phyloP scores from a whole-genome alignment of 2,888 invertebrate species.

The Heteromurus nitidus region DNA sequence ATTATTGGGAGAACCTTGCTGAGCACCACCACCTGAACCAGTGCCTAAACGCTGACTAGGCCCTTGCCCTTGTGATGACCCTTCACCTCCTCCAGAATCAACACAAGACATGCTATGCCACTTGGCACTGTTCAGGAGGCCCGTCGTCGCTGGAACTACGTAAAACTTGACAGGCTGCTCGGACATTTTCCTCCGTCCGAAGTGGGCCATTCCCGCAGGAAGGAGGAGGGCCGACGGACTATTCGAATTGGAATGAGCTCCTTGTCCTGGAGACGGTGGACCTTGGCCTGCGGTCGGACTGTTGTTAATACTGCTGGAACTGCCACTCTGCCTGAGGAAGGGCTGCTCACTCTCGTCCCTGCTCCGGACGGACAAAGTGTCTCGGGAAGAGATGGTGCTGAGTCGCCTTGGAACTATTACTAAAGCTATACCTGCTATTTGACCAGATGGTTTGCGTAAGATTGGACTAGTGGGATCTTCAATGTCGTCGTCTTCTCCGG shows the following conservation, averaged over 20 bases:
- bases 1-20: constrained; percentile 3
- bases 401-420: constrained; percentile 72
- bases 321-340: constrained; percentile 32
- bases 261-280: constrained; percentile 17
- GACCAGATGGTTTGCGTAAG: constrained; percentile 62
- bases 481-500: constrained; percentile 77
- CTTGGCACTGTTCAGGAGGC: constrained; percentile 66
- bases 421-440: constrained; percentile 70
- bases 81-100: constrained; percentile 37
- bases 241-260: constrained; percentile 49
- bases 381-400: constrained; percentile 68
- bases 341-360: constrained; percentile 15
- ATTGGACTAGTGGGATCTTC: constrained; percentile 72
- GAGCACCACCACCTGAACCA: not conserved
- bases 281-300: not conserved
- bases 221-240: constrained; percentile 44
- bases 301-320: constrained; percentile 50
- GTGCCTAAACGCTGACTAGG: constrained; percentile 8
- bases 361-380: constrained; percentile 58
- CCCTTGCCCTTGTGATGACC: not conserved
- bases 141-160: constrained; percentile 66
- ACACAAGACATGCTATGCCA: constrained; percentile 72
- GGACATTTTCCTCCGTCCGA: constrained; percentile 71
- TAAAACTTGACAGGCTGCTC: constrained; percentile 72
- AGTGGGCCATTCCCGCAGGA: constrained; percentile 56